Conservation (phyloP, 2,113 vertebrate species). For the Lophochroa leadbeateri region DNA sequence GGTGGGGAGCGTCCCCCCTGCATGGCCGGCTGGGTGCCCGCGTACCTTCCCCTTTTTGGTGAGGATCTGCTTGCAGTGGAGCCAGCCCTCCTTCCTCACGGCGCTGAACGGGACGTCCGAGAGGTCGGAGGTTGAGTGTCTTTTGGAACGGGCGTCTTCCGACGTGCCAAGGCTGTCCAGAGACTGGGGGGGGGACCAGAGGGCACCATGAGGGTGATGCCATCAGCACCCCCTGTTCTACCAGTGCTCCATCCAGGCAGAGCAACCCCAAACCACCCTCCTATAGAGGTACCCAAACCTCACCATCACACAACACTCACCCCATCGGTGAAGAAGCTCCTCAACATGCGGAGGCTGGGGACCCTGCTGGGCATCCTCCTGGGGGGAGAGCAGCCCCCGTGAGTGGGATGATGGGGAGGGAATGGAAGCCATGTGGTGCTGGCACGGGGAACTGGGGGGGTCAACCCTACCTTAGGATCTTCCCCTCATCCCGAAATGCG, state of each 20-base stretch:
- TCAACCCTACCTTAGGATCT: slow-evolving; percentile 73
- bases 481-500: slow-evolving; percentile 89
- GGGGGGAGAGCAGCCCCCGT: slow-evolving; percentile 38
- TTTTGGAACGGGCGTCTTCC: slow-evolving; percentile 89
- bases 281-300: neutral
- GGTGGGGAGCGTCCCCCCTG: accelerated
- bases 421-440: accelerated
- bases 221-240: accelerated
- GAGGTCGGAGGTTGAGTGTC: slow-evolving; percentile 94
- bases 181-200: slow-evolving; percentile 75
- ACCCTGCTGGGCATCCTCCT: slow-evolving; percentile 93
- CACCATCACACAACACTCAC: slow-evolving; percentile 71
- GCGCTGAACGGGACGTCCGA: slow-evolving; percentile 87
- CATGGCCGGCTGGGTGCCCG: accelerated
- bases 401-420: neutral
- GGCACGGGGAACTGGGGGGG: accelerated
- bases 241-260: neutral
- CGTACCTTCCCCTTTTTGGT: slow-evolving; percentile 96
- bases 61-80: slow-evolving; percentile 95
- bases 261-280: neutral
- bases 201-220: neutral
- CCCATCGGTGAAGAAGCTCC: slow-evolving; percentile 95
- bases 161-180: slow-evolving; percentile 87
- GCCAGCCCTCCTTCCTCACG: slow-evolving; percentile 91
- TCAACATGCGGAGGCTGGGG: slow-evolving; percentile 82